phyloP scores from a whole-genome alignment of 1,140 invertebrate species.

The Aethina tumida region DNA sequence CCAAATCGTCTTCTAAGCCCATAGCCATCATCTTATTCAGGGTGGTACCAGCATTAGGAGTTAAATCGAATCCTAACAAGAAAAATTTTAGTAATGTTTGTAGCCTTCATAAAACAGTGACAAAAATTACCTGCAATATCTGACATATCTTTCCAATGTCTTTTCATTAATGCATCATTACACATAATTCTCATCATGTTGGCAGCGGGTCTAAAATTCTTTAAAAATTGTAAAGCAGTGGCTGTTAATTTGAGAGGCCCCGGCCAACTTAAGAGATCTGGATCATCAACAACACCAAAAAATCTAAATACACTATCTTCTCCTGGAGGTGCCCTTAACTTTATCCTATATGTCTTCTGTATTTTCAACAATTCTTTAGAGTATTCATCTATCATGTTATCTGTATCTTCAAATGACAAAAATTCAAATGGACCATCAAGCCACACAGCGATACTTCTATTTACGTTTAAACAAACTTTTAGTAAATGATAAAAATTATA shows the following conservation, averaged over 20 bases:
- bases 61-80: slow-evolving; percentile 78
- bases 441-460: slow-evolving; percentile 73
- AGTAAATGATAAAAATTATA: slow-evolving; percentile 59
- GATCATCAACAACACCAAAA: slow-evolving; percentile 63
- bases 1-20: slow-evolving; percentile 61
- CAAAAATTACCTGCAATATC: slow-evolving; percentile 65
- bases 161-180: slow-evolving; percentile 72
- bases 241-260: slow-evolving; percentile 66
- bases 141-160: slow-evolving; percentile 90
- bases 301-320: slow-evolving; percentile 55
- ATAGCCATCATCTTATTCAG: slow-evolving; percentile 73
- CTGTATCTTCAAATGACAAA: slow-evolving; percentile 61
- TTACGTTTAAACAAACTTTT: slow-evolving; percentile 58
- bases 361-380: slow-evolving; percentile 65
- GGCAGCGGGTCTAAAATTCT: slow-evolving; percentile 71
- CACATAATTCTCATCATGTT: slow-evolving; percentile 75
- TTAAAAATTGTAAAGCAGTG: slow-evolving; percentile 60
- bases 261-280: slow-evolving; percentile 62
- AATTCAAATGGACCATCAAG: slow-evolving; percentile 85
- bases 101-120: no score
- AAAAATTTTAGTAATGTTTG: no score
- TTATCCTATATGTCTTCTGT: slow-evolving; percentile 70
- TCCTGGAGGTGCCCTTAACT: slow-evolving; percentile 50
- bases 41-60: slow-evolving; percentile 74
- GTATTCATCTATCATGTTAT: slow-evolving; percentile 59